These are phyloP conservation scores for Aselliscus stoliczkanus DNA, from an alignment of 2,797 vertebrate genomes.

Conservation along the genomic window DNA sequence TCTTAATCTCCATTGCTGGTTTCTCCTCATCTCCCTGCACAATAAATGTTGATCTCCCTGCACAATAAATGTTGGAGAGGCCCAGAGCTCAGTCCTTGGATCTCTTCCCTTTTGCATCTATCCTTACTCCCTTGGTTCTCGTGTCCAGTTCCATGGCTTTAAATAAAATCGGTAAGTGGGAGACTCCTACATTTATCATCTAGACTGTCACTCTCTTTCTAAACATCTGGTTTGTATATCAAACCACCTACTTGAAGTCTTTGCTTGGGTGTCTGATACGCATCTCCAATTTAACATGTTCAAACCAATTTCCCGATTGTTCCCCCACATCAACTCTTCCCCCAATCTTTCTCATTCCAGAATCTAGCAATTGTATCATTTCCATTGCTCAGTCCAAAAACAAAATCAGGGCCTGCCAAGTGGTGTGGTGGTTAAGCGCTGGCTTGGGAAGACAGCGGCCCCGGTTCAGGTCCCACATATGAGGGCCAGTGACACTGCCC, in stretches of 20 bases:
- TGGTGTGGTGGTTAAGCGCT: no score
- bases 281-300: not conserved
- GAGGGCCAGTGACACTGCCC: no score
- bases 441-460: no score
- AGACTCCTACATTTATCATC: not conserved
- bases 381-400: not conserved
- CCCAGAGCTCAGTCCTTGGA: not conserved
- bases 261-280: not conserved
- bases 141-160: not conserved
- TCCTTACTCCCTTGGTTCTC: not conserved
- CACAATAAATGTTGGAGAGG: not conserved
- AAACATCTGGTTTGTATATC: not conserved
- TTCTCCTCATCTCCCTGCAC: not conserved
- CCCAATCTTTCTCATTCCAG: not conserved
- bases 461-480: no score
- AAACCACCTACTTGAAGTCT: not conserved
- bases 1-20: not conserved
- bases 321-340: not conserved
- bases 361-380: not conserved
- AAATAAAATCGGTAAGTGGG: not conserved
- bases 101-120: not conserved
- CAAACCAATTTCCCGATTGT: not conserved
- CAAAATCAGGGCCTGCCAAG: no score
- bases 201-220: not conserved
- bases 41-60: not conserved